Evolutionary conservation across 2,797 vertebrate genomes (phyloP), one percentile per base, ranked within the genome.

Genomic region (Acanthis flammea): DNA sequence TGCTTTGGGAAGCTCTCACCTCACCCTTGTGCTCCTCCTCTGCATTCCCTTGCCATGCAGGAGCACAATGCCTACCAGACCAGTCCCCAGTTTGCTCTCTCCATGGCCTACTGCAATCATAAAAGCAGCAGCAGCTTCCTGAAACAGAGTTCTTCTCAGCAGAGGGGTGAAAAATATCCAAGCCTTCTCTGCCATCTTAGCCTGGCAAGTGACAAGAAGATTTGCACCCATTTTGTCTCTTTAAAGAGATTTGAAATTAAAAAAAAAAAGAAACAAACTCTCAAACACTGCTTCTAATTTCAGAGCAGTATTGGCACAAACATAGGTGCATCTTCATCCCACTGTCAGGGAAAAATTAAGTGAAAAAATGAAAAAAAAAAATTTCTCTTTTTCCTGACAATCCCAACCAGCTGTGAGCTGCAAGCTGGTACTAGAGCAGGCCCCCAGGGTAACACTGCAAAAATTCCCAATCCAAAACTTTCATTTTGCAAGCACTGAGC

Each of bases 111-210:
- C 30, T 57, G n/a, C 60, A 71, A 41, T 31, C 71, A 79, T 61
- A 67, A 86, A 88, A 87, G n/a, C 79, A 90, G 79, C 61, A 86
- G 82, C 76, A 88, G 62, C 77, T 92, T 73, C 84, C 45, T 37
- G 42, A 74, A 79, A 50, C 33, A 57, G 35, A 41, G 50, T 94
- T 85, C 45, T 85, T 79, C 58, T 14, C 62, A 73, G 62, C 72
- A 86, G 14, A 88, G 45, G 39, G 19, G 31, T 75, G 83, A 78
- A 86, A 88, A 94, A 82, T 9, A 79, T 37, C 55, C 1, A 2
- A 76, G 48, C 19, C 41, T 78, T 48, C 67, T 58, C 67, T 73
- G 63, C 35, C 77, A n/a, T 58, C 22, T 61, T 28, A 42, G 24
- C 33, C 45, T 67, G 71, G 22, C 83, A 63, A 84, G 33, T 12